phyloP scores from a whole-genome alignment of 2,113 vertebrate species.

The Mus pahari region DNA sequence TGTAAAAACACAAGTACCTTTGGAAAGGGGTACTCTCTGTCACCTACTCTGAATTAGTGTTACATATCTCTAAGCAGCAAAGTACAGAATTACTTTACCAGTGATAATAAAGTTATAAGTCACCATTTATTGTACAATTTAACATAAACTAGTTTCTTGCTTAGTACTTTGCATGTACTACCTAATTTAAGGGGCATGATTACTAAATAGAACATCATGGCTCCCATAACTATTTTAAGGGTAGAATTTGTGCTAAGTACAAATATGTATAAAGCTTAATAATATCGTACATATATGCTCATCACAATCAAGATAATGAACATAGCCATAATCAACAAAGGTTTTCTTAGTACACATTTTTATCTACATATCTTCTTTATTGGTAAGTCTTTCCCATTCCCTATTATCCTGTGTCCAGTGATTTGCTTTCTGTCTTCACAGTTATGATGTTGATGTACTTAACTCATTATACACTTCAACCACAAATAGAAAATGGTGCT shows the following conservation, averaged over 20 bases:
- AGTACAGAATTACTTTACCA: constrained; percentile 47
- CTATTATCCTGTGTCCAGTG: background rate
- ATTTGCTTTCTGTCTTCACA: background rate
- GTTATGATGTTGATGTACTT: background rate
- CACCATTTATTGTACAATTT: constrained; percentile 48
- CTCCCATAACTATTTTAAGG: constrained; percentile 6
- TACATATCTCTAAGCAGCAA: background rate
- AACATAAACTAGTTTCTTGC: constrained; percentile 1
- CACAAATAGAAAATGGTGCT: background rate
- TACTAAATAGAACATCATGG: constrained; percentile 55
- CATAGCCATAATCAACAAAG: background rate
- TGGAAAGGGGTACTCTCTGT: constrained; percentile 14
- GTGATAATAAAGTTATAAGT: constrained; percentile 60
- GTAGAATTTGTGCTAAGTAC: constrained; percentile 21
- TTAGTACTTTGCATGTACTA: background rate
- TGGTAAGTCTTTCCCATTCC: background rate
- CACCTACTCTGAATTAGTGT: constrained; percentile 21
- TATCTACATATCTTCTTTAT: background rate
- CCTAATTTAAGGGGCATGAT: constrained; percentile 17
- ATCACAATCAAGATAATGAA: constrained; percentile 3
- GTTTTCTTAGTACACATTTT: background rate
- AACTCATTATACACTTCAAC: background rate
- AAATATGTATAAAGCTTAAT: background rate
- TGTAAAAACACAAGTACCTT: constrained; percentile 30
- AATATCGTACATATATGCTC: constrained; percentile 12